Percentiles rank a stretch among this genome's conserved stretches.
Conservation (phyloP, 2,888 invertebrate species). For the Camponotus fellah region DNA sequence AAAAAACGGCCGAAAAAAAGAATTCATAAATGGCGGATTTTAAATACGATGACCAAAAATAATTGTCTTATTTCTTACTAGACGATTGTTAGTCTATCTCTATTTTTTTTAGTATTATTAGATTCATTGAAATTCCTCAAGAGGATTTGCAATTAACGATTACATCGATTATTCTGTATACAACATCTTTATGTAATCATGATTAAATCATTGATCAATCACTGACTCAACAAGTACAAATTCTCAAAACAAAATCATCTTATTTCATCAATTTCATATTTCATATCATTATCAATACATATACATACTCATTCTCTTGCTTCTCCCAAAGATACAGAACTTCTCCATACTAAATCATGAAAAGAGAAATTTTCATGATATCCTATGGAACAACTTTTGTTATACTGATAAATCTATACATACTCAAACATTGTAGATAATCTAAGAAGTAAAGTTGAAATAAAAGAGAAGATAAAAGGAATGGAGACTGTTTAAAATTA, state of each 20-base stretch:
- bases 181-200: constrained; percentile 1
- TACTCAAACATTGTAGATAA: constrained; percentile 66
- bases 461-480: constrained; percentile 22
- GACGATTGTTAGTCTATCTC: constrained; percentile 5
- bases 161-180: background rate
- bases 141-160: constrained; percentile 25
- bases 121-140: background rate
- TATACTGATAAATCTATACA: constrained; percentile 36
- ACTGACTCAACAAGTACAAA: constrained; percentile 2
- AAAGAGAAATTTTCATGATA: constrained; percentile 27
- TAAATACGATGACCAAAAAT: constrained; percentile 14
- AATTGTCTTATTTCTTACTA: constrained; percentile 15
- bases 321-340: constrained; percentile 13
- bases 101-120: background rate
- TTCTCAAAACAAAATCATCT: constrained; percentile 1
- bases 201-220: constrained; percentile 8
- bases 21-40: background rate
- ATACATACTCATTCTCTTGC: background rate
- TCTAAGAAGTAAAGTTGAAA: constrained; percentile 7
- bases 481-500: constrained; percentile 3
- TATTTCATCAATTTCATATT: constrained; percentile 19
- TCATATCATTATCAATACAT: constrained; percentile 19
- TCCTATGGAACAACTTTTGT: background rate
- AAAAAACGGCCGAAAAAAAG: background rate
- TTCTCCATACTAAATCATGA: background rate